Evolutionary conservation across 2,888 invertebrate genomes (phyloP), one percentile per base, ranked within the genome.

Genomic region (Catocala fraxini): DNA sequence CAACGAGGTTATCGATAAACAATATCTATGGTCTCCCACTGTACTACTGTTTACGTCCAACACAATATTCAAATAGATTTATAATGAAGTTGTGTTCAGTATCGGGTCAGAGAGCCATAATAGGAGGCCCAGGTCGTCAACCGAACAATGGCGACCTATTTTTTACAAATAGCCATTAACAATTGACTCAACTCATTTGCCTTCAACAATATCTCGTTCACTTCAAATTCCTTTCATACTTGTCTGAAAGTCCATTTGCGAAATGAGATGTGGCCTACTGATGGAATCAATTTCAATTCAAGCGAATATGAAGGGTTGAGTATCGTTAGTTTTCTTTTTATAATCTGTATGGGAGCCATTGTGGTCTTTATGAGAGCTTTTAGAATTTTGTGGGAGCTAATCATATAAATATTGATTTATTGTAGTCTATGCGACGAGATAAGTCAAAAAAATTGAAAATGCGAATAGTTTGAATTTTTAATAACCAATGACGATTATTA

Each of bases 1-100:
- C 92, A 91, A 87, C 90, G 81, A 85, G 86, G 84, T 89, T 89
- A 91, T 93, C 90, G 83, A 89, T 89, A 85, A 76, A 86, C 81
- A 83, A 84, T 85, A 83, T 84, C 76, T 79, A 82, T 75, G 71
- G 77, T 78, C 81, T 79, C 79, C 80, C 75, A 73, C 75, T 68
- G 71, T 65, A 73, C 78, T 69, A 84, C 81, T 86, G 83, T 86
- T 87, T 85, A 84, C 77, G 75, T 79, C 80, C 66, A 75, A 78
- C 71, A 77, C 72, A 76, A 76, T 76, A 78, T 75, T 77, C 60
- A 61, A 74, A 80, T 51, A 69, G 12, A 64, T 64, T 71, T 72
- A 67, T 73, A 70, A 73, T 73, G 65, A 73, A 69, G 68, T 70
- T 65, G 73, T 71, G 71, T 75, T 71, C 77, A 79, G 59, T 68